phyloP scores from a whole-genome alignment of 2,888 invertebrate genomes.

The Parelbella ahira region DNA sequence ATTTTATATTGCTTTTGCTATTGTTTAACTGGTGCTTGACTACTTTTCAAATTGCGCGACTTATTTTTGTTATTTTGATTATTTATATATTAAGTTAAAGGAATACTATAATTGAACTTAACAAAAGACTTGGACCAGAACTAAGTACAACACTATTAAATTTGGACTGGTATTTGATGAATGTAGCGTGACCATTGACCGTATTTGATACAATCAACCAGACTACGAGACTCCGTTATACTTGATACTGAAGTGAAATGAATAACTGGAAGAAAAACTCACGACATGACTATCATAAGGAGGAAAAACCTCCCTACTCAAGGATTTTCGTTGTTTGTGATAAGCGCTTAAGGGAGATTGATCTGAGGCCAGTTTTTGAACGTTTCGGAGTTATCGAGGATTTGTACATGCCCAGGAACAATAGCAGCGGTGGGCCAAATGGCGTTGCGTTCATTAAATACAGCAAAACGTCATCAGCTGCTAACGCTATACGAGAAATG shows the following conservation, averaged over 20 bases:
- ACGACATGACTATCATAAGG: constrained; percentile 54
- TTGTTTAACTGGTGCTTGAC: too few species aligned
- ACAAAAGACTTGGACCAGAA: too few species aligned
- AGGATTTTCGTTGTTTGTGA: constrained; percentile 94
- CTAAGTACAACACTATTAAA: too few species aligned
- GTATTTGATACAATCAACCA: constrained; percentile 23
- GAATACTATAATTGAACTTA: too few species aligned
- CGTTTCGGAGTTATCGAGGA: constrained; percentile 92
- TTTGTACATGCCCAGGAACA: constrained; percentile 93
- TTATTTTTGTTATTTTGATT: too few species aligned
- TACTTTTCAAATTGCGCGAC: too few species aligned
- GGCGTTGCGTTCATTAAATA: constrained; percentile 96
- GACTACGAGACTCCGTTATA: constrained; percentile 30
- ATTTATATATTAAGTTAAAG: too few species aligned
- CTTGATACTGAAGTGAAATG: constrained; percentile 33
- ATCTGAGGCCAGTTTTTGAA: constrained; percentile 88
- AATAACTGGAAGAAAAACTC: constrained; percentile 30
- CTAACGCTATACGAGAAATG: constrained; percentile 92
- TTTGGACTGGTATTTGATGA: too few species aligned
- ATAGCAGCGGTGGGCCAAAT: constrained; percentile 90
- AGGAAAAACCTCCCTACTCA: constrained; percentile 90
- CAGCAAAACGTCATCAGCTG: constrained; percentile 94
- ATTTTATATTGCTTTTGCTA: too few species aligned
- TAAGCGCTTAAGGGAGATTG: constrained; percentile 84
- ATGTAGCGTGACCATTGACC: constrained; percentile 33